These are phyloP conservation scores for Pseudobourletiella spinata DNA, from an alignment of 1,140 invertebrate genomes.

Conservation along the genomic window DNA sequence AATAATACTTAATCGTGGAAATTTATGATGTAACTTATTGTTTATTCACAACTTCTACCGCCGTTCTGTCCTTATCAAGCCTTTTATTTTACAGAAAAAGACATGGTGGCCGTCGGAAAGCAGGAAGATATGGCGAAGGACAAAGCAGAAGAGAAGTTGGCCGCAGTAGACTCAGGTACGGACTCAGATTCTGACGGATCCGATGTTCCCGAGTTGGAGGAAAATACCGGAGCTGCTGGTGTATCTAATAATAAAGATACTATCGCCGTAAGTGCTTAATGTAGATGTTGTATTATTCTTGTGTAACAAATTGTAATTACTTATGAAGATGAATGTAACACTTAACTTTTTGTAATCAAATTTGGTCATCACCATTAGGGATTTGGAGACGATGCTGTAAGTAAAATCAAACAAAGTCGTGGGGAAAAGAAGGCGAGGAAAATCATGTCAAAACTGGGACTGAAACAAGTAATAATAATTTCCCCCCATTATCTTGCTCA, in stretches of 20 bases:
- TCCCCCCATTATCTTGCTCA: no score
- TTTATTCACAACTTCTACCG: no score
- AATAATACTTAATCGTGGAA: no score
- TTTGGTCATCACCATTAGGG: no score
- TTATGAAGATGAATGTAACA: no score
- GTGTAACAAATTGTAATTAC: no score
- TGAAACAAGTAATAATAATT: slow-evolving; percentile 85
- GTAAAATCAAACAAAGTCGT: slow-evolving; percentile 92
- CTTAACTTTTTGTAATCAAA: no score
- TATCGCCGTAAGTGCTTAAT: slow-evolving; percentile 17
- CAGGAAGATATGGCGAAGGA: slow-evolving; percentile 36
- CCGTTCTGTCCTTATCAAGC: no score
- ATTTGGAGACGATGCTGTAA: slow-evolving; percentile 79
- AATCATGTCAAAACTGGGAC: slow-evolving; percentile 96
- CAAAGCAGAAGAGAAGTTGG: slow-evolving; percentile 34
- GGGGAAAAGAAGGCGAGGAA: slow-evolving; percentile 99
- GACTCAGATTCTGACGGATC: slow-evolving; percentile 76
- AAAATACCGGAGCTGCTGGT: slow-evolving; percentile 49
- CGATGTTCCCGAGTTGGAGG: slow-evolving; percentile 73
- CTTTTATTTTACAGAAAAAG: no score
- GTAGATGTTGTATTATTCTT: no score
- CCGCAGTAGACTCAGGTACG: slow-evolving; percentile 47
- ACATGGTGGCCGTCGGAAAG: slow-evolving; percentile 31
- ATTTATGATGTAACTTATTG: no score
- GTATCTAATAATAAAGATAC: slow-evolving; percentile 36